A percentile compares a stretch with the other conserved stretches of the same genome.
Evolutionary conservation across 2,888 invertebrate genomes (phyloP).

Genomic region (Serrognathus titanus): DNA sequence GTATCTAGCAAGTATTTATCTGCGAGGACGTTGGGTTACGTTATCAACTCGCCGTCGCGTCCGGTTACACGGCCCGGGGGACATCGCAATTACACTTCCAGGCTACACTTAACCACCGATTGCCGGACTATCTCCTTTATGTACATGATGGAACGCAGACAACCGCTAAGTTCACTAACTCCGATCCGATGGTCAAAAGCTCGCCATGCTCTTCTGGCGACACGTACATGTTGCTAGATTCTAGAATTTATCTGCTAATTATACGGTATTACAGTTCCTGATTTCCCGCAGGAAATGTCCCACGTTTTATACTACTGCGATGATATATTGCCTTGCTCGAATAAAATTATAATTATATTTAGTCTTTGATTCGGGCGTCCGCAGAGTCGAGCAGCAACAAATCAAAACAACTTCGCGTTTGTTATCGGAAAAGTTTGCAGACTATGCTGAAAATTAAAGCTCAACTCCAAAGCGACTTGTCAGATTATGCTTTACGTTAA

Average conservation of each 20-base stretch:
- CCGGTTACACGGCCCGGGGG: slow-evolving; percentile 2
- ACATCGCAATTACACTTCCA: slow-evolving; percentile 2
- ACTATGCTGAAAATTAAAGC: too few relatives aligned
- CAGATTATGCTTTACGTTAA: too few relatives aligned
- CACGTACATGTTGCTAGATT: slow-evolving; percentile 13
- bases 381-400: too few relatives aligned
- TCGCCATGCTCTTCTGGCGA: slow-evolving; percentile 11
- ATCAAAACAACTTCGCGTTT: too few relatives aligned
- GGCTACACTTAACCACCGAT: slow-evolving; percentile 1
- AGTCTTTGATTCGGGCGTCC: too few relatives aligned
- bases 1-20: slow-evolving; percentile 1
- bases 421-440: too few relatives aligned
- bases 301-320: slow-evolving; percentile 19
- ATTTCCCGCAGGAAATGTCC: slow-evolving; percentile 26
- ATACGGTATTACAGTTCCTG: slow-evolving; percentile 28
- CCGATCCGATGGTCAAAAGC: not conserved
- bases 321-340: slow-evolving; percentile 19
- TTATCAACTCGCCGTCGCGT: slow-evolving; percentile 1
- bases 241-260: slow-evolving; percentile 25
- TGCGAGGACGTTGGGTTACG: not conserved
- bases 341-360: slow-evolving; percentile 9
- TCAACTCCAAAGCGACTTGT: too few relatives aligned
- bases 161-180: slow-evolving; percentile 2
- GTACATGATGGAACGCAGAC: not conserved
- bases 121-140: not conserved